These are phyloP conservation scores for Lasioglossum vierecki DNA, from an alignment of 2,888 invertebrate species.

Conservation along the genomic window DNA sequence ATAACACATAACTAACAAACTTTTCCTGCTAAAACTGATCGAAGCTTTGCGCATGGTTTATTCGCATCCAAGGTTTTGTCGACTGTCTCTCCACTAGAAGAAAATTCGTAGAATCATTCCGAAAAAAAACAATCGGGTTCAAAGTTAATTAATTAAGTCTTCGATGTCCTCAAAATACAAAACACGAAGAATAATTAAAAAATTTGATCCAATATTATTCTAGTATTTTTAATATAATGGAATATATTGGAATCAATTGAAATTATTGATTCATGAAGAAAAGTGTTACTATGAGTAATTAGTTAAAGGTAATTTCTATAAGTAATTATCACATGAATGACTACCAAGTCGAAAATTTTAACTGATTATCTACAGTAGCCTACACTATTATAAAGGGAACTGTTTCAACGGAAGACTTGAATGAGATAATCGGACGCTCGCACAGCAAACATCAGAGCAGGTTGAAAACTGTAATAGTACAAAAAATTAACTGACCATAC, in stretches of 20 bases:
- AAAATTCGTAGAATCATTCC: not conserved
- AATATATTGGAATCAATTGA: not conserved
- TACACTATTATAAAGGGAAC: not conserved
- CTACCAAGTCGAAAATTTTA: not conserved
- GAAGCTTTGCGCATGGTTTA: not conserved
- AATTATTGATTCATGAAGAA: not conserved
- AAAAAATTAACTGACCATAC: not conserved
- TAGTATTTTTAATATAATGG: not conserved
- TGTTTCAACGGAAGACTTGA: not conserved
- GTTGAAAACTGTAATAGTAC: not conserved
- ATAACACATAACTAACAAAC: constrained; percentile 1
- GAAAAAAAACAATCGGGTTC: not conserved
- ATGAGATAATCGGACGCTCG: not conserved
- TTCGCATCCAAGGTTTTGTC: not conserved
- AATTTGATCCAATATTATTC: not conserved
- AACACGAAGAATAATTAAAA: not conserved
- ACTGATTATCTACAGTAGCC: not conserved
- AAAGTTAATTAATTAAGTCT: not conserved
- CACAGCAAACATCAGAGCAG: not conserved
- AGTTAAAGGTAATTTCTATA: no score
- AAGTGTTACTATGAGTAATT: no score
- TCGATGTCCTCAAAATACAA: not conserved
- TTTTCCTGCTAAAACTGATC: not conserved
- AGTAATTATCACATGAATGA: not conserved
- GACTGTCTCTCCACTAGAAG: not conserved